Conservation (phyloP, 23 tunicate species). For the Clavelina lepadiformis region DNA sequence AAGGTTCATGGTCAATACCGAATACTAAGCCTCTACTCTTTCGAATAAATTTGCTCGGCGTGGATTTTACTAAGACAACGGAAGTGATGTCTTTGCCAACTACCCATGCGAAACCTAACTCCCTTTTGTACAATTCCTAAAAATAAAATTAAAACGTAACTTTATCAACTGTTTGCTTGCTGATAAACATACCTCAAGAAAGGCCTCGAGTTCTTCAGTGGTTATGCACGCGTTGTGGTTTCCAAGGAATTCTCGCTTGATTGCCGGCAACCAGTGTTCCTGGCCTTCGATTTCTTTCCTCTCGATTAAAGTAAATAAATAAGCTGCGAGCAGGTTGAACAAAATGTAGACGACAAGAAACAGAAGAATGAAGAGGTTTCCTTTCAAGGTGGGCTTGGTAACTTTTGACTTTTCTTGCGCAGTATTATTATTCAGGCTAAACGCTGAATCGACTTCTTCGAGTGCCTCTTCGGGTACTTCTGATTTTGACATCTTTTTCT, state of each 20-base stretch:
- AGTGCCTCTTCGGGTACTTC: too few species aligned
- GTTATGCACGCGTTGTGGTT: conserved; percentile 20
- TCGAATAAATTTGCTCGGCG: too few species aligned
- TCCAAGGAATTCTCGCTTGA: conserved; percentile 14
- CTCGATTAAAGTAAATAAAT: conserved; percentile 38
- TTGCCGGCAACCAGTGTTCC: conserved; percentile 24
- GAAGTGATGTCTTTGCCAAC: too few species aligned
- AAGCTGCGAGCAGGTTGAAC: conserved; percentile 40
- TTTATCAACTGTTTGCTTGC: not conserved
- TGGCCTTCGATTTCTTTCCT: conserved; percentile 4
- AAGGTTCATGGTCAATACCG: too few species aligned
- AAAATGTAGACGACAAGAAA: conserved; percentile 29
- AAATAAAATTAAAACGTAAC: too few species aligned
- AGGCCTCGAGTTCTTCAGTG: conserved; percentile 16
- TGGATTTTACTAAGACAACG: too few species aligned
- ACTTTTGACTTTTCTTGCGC: not conserved
- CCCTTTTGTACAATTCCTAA: too few species aligned
- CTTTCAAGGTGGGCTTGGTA: conserved; percentile 23
- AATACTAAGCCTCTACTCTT: too few species aligned
- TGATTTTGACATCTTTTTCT: too few species aligned
- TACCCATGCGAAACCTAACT: too few species aligned
- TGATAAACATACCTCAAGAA: conserved; percentile 9
- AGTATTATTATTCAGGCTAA: not conserved
- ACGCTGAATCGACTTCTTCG: too few species aligned
- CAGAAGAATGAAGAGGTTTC: conserved; percentile 15